Evolutionary conservation across 2,888 invertebrate genomes (phyloP).

Genomic region (Drosophila demipolita): DNA sequence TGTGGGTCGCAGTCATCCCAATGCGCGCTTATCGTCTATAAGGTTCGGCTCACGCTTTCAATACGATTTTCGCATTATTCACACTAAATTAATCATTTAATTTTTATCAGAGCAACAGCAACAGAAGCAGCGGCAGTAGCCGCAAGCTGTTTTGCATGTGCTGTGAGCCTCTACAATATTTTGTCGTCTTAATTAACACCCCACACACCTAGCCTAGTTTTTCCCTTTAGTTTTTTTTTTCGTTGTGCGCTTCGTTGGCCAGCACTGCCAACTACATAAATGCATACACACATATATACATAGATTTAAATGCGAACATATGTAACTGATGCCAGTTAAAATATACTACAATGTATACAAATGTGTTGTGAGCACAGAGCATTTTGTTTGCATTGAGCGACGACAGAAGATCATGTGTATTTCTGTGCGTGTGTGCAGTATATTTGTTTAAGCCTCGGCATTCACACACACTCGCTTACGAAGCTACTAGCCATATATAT

Average conservation of each 20-base stretch:
- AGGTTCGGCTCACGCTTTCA: constrained; percentile 42
- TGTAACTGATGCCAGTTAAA: constrained; percentile 47
- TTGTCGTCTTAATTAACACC: constrained; percentile 64
- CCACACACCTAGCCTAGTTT: constrained; percentile 48
- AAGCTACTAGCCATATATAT: constrained; percentile 7
- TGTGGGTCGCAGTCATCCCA: constrained; percentile 37
- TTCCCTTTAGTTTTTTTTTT: constrained; percentile 32
- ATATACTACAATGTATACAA: constrained; percentile 35
- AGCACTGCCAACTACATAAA: constrained; percentile 40
- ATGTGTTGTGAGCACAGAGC: constrained; percentile 33
- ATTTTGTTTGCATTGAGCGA: constrained; percentile 50
- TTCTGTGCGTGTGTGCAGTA: constrained; percentile 9
- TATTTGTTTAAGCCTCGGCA: constrained; percentile 42
- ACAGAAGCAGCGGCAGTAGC: constrained; percentile 12
- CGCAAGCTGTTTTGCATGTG: constrained; percentile 39
- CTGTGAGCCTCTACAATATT: constrained; percentile 36
- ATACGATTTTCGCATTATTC: constrained; percentile 60
- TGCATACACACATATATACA: constrained; percentile 3
- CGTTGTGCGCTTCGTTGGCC: constrained; percentile 55
- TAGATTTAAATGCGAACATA: constrained; percentile 6
- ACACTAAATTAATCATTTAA: constrained; percentile 65
- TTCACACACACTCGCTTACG: constrained; percentile 19
- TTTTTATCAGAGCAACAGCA: constrained; percentile 34
- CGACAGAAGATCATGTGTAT: constrained; percentile 48
- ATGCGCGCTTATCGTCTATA: constrained; percentile 58